Evolutionary conservation across 2,888 invertebrate species (phyloP).

Genomic region (Epiblema foenella): DNA sequence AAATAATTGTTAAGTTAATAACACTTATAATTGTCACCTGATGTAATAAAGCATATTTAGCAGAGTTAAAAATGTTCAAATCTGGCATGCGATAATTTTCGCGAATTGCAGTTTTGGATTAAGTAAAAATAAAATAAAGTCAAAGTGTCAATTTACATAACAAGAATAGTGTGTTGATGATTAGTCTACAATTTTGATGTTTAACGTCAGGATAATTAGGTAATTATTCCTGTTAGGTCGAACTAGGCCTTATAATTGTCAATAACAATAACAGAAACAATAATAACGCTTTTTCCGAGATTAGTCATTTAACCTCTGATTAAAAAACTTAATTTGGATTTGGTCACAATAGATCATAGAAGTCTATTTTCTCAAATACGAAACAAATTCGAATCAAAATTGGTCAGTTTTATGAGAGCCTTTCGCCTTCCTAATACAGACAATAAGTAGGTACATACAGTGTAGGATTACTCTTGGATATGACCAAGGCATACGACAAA

Average conservation of each 20-base stretch:
- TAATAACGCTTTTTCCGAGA: not conserved
- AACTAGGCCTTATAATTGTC: not conserved
- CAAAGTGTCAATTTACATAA: not conserved
- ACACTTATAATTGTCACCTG: no score
- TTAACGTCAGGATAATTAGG: not conserved
- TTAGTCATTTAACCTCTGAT: not conserved
- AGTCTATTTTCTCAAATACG: not conserved
- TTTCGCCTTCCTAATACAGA: no score
- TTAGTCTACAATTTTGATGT: not conserved
- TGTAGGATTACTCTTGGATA: no score
- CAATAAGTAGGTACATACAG: no score
- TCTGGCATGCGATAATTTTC: no score
- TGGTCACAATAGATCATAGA: not conserved
- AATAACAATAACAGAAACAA: not conserved
- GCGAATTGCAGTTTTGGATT: no score
- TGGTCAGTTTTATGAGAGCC: conserved; percentile 3
- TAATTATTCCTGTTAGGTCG: not conserved
- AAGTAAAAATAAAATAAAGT: no score
- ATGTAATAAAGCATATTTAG: no score
- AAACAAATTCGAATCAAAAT: conserved; percentile 9
- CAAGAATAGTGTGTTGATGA: not conserved
- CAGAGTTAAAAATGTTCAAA: no score
- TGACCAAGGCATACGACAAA: no score
- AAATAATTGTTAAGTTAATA: no score
- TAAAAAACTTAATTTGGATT: not conserved